A percentile compares a stretch with the other conserved stretches of the same genome.
Conservation (phyloP, 2,797 vertebrate genomes). For the Sebastiscus tertius region DNA sequence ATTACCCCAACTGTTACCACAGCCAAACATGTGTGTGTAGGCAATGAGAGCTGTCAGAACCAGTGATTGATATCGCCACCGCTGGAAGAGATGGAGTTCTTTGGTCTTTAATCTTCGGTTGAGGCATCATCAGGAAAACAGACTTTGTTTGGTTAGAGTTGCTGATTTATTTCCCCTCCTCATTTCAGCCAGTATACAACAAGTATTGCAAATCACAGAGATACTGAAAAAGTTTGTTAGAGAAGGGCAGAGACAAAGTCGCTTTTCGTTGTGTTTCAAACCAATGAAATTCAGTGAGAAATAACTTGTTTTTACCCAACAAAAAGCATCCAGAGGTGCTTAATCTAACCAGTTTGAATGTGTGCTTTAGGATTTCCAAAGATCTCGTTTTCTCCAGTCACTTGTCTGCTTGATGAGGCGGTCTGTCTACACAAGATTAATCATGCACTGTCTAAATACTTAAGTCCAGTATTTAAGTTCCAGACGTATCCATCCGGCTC, state of each 20-base stretch:
- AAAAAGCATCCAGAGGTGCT: neutral
- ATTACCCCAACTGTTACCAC: constrained; percentile 63
- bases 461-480: constrained; percentile 19
- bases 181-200: constrained; percentile 18
- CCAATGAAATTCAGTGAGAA: neutral
- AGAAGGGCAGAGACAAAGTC: neutral
- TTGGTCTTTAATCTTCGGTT: constrained; percentile 50
- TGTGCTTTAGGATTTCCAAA: constrained; percentile 6
- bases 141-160: constrained; percentile 47
- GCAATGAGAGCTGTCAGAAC: constrained; percentile 53
- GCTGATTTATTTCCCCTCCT: constrained; percentile 38
- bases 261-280: constrained; percentile 29
- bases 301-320: neutral
- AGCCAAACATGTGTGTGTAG: constrained; percentile 55
- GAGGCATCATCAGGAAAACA: constrained; percentile 34
- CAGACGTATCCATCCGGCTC: neutral
- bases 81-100: constrained; percentile 41
- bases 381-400: constrained; percentile 4
- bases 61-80: constrained; percentile 55
- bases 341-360: constrained; percentile 18
- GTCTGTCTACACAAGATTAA: constrained; percentile 11
- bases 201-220: constrained; percentile 13
- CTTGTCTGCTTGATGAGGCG: constrained; percentile 18
- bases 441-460: constrained; percentile 16
- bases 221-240: constrained; percentile 3